Base-by-base conservation (phyloP, 92 coral and sea anemone genomes). In the Diadumene lineata region DNA sequence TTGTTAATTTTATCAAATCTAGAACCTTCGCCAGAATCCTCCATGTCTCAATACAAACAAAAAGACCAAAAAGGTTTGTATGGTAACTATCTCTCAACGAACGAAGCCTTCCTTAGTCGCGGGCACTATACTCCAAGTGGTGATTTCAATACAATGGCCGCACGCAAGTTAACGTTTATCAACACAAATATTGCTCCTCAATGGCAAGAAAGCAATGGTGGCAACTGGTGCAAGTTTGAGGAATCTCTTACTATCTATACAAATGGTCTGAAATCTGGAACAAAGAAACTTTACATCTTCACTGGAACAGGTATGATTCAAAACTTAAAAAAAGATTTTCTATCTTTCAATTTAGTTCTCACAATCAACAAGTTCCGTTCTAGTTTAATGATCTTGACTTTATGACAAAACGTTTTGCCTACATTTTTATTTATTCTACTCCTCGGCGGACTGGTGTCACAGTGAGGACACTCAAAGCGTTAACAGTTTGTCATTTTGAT, bases 181-280 rank as follows among this genome's bases (percentile, higher is more conserved):
- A 77, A 34, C 10, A 77, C 82, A 22, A 77, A 77, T 30, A 65
- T 77, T 34, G 82, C 82, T 57, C 82, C 76, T 4, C 82, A 77
- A 63, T 77, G 82, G 82, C 76, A 76, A 27, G 6, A 3, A 50
- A 53, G 53, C 32, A 72, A 72, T 64, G 68, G 55, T 7, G 33
- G 33, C 1, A 74, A 74, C 69, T 74, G 69, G 79, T 33, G 16
- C 19, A 28, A 32, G 19, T 11, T 60, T 33, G 79, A 74, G 28
- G 44, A 15, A 9, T 50, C 69, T 22, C 22, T 74, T 1, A 56
- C 55, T 10, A 19, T 11, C 8, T 74, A 60, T 34, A 56, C 68
- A 24, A 44, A 50, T 10, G 6, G 7, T 38, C 13, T 13, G 6
- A 38, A 38, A 13, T 2, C 21, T 7, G 21, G 34, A 31, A 28